Conservation (phyloP, 2,888 invertebrate species). For the Sphinx pinastri region DNA sequence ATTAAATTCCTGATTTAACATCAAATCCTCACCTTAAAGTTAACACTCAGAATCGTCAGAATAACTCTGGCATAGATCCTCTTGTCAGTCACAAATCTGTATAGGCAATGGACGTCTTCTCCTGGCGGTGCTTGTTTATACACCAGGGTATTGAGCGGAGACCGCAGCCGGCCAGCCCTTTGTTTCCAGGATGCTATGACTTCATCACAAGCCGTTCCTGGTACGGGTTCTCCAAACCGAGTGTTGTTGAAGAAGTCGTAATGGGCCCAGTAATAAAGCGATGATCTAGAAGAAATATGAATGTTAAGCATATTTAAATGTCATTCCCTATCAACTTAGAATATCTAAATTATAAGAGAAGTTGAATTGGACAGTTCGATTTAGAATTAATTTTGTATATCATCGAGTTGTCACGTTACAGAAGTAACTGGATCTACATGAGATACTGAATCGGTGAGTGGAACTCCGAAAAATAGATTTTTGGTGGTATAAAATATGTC, state of each 20-base stretch:
- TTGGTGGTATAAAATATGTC: too few species aligned
- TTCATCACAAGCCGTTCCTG: slow-evolving; percentile 93
- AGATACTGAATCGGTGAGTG: too few species aligned
- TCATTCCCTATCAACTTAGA: too few species aligned
- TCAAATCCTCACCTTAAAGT: slow-evolving; percentile 86
- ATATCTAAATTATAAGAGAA: not conserved
- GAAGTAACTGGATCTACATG: too few species aligned
- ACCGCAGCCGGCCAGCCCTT: slow-evolving; percentile 89
- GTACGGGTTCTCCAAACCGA: slow-evolving; percentile 91
- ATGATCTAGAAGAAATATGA: slow-evolving; percentile 83
- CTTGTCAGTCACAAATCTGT: slow-evolving; percentile 92
- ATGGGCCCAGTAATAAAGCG: slow-evolving; percentile 96
- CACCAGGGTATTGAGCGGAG: slow-evolving; percentile 93
- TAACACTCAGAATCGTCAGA: slow-evolving; percentile 89
- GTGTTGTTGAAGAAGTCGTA: slow-evolving; percentile 97
- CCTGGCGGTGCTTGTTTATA: slow-evolving; percentile 90
- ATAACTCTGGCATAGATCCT: slow-evolving; percentile 92
- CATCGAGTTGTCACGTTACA: not conserved
- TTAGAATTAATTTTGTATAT: too few species aligned
- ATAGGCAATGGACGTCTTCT: slow-evolving; percentile 91
- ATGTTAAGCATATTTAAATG: not conserved
- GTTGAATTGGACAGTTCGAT: too few species aligned
- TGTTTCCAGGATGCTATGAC: slow-evolving; percentile 94
- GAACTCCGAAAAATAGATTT: too few species aligned
- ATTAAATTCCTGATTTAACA: too few species aligned